phyloP scores from a whole-genome alignment of 2,797 vertebrate genomes.

The Vespertilio murinus region DNA sequence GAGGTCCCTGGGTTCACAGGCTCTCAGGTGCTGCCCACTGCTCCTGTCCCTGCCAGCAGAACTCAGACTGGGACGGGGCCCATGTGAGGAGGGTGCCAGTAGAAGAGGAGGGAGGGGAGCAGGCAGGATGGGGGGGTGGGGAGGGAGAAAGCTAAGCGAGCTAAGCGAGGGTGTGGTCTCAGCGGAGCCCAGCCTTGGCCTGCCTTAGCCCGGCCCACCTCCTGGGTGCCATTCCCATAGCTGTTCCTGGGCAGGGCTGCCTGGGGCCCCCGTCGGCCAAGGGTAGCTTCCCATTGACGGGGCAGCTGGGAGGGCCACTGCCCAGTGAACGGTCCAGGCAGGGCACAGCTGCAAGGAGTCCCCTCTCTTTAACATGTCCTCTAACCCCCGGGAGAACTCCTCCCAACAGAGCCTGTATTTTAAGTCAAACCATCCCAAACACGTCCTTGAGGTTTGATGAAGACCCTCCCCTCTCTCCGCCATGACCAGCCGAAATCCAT shows the following conservation, averaged over 20 bases:
- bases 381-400: neutral
- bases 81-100: fast-evolving
- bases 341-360: fast-evolving
- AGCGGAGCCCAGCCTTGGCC: neutral
- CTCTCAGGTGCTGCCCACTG: neutral
- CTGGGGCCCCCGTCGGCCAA: neutral
- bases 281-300: neutral
- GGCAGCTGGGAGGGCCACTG: neutral
- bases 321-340: neutral
- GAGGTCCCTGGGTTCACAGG: neutral
- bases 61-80: neutral
- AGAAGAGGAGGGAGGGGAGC: neutral
- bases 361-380: neutral
- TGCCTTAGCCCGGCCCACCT: neutral
- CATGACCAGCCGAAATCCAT: fast-evolving
- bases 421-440: neutral
- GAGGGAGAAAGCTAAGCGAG: too few relatives aligned
- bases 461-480: neutral
- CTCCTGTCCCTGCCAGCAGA: neutral
- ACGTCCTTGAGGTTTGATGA: neutral
- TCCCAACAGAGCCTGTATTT: neutral
- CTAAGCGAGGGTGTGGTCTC: neutral
- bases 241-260: fast-evolving
- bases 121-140: neutral
- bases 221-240: neutral